These are phyloP conservation scores for Stenoptilia bipunctidactyla DNA, from an alignment of 2,888 invertebrate genomes.

Conservation along the genomic window DNA sequence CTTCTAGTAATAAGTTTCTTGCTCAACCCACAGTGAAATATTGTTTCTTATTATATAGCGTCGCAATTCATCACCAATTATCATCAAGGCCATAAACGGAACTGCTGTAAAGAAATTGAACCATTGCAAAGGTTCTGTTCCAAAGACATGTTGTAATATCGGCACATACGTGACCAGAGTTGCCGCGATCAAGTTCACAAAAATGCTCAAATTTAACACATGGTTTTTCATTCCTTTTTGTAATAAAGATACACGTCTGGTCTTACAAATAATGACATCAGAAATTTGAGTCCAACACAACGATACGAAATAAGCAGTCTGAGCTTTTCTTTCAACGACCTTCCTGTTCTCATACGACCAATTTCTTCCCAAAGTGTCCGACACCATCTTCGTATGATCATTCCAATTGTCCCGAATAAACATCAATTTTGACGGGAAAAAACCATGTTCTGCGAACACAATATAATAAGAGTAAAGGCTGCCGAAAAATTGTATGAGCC, in stretches of 20 bases:
- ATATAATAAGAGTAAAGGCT: slow-evolving; percentile 86
- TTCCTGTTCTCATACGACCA: slow-evolving; percentile 81
- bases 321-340: slow-evolving; percentile 78
- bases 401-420: slow-evolving; percentile 83
- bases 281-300: slow-evolving; percentile 84
- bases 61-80: slow-evolving; percentile 80
- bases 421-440: slow-evolving; percentile 75
- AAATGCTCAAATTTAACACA: slow-evolving; percentile 72
- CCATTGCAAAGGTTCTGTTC: slow-evolving; percentile 77
- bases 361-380: slow-evolving; percentile 83
- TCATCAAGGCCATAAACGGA: slow-evolving; percentile 81
- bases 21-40: slow-evolving; percentile 78
- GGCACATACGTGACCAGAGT: slow-evolving; percentile 78
- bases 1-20: slow-evolving; percentile 79
- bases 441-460: slow-evolving; percentile 84
- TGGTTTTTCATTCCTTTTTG: slow-evolving; percentile 83
- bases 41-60: slow-evolving; percentile 77
- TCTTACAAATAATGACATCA: slow-evolving; percentile 84
- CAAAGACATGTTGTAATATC: slow-evolving; percentile 75
- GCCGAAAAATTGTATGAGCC: slow-evolving; percentile 85
- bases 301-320: slow-evolving; percentile 84
- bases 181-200: slow-evolving; percentile 76
- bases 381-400: no score
- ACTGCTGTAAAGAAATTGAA: slow-evolving; percentile 79
- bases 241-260: slow-evolving; percentile 78